These are phyloP conservation scores for Aethina tumida DNA, from an alignment of 1,140 invertebrate genomes.

Conservation along the genomic window DNA sequence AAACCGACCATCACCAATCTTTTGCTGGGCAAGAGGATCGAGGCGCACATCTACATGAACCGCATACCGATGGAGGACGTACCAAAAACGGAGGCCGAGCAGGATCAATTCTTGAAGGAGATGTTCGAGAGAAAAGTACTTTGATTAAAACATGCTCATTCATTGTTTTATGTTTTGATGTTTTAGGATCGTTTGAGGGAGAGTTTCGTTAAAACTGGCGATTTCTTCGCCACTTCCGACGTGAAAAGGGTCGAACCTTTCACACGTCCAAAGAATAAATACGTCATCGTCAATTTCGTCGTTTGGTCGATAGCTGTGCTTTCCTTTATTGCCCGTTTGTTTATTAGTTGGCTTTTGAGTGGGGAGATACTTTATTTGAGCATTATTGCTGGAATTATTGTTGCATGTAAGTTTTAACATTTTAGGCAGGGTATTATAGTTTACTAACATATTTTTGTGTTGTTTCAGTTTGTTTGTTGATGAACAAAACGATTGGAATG, in stretches of 20 bases:
- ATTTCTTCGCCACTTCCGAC: constrained; percentile 68
- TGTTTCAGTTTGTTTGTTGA: constrained; percentile 64
- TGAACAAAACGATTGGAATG: constrained; percentile 70
- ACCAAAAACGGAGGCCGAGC: constrained; percentile 67
- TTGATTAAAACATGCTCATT: neutral
- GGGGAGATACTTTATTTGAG: constrained; percentile 63
- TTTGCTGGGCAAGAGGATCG: constrained; percentile 64
- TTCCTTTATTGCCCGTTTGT: constrained; percentile 59
- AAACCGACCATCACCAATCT: constrained; percentile 73
- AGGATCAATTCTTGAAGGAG: constrained; percentile 71
- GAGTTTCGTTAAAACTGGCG: constrained; percentile 71
- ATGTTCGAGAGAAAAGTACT: constrained; percentile 68
- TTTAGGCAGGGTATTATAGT: neutral
- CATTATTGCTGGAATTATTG: constrained; percentile 53
- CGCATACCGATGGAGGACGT: constrained; percentile 73
- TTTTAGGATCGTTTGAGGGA: constrained; percentile 66
- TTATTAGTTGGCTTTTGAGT: constrained; percentile 56
- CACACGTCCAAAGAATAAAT: constrained; percentile 44
- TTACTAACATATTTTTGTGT: constrained; percentile 17
- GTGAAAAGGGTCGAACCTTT: constrained; percentile 50
- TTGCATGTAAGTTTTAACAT: constrained; percentile 60
- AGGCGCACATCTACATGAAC: constrained; percentile 69
- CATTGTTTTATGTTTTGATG: neutral
- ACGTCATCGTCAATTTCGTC: constrained; percentile 59
- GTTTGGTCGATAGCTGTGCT: constrained; percentile 61